These are phyloP conservation scores for Troides helena DNA, from an alignment of 2,888 invertebrate genomes.

Conservation along the genomic window DNA sequence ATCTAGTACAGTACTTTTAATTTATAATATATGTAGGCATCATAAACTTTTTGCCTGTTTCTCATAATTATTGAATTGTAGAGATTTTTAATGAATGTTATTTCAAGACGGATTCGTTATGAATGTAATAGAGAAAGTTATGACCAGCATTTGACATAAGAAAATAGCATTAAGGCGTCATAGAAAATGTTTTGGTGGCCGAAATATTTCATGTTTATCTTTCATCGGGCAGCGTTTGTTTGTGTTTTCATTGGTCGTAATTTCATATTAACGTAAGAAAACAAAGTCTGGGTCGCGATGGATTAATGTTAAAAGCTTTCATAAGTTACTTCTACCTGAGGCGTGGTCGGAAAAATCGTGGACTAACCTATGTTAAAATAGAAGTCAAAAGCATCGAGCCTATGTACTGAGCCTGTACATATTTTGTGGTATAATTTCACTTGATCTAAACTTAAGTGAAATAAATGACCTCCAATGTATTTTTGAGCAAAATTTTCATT, in stretches of 20 bases:
- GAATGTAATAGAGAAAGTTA: not conserved
- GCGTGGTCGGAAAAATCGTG: not conserved
- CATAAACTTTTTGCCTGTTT: too few species aligned
- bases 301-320: slow-evolving; percentile 7
- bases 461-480: not conserved
- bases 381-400: not conserved
- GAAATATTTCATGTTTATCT: slow-evolving; percentile 23
- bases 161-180: slow-evolving; percentile 11
- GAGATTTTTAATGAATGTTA: not conserved
- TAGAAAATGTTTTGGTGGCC: slow-evolving; percentile 11
- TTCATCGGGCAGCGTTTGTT: slow-evolving; percentile 21
- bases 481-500: not conserved
- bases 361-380: not conserved
- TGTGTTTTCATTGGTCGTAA: slow-evolving; percentile 25
- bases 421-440: too few species aligned
- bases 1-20: too few species aligned
- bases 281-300: slow-evolving; percentile 14
- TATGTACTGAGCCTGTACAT: too few species aligned
- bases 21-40: too few species aligned
- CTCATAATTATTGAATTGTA: not conserved
- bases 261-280: slow-evolving; percentile 22
- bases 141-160: not conserved
- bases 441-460: not conserved
- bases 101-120: not conserved
- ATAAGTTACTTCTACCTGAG: slow-evolving; percentile 5